Base-by-base conservation (phyloP, 1,140 invertebrate species). In the Apis cerana region DNA sequence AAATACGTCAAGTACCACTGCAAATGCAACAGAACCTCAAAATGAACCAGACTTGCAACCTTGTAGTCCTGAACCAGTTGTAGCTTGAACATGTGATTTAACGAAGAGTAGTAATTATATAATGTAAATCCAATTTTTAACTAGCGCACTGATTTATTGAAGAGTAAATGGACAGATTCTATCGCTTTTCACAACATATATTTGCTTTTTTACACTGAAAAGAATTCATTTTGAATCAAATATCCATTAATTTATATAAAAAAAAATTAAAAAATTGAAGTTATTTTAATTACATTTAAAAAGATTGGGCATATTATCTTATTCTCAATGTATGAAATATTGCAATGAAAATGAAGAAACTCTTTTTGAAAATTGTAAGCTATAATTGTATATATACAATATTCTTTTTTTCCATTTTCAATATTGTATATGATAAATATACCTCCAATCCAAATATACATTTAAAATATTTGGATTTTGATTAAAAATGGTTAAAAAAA, bases 31-130 rank as follows among this genome's bases (percentile, higher is more conserved):
- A 4, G 93, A 93, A 23, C 87, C 92, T 17, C 93, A 93, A 61
- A 91, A 89, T 62, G 93, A 94, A 65, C 90, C 93, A 12, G 93
- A 94, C 50, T 81, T 94, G 21, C 91, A 93, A 43, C 89, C 93
- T 10, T 94, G 93, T 83, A 94, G 92, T 79, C 92, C 93, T n/a
- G 93, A 94, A 59, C 93, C 93, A 10, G 93, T 94, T 10, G 93
- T 94, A 56, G 93, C 93, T 91, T 94, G 91, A 92, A 88, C 43
- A 58, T 58, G 74, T 84, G 64, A 27, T 27, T 56, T 75, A 54
- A 72, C 12, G 23, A 80, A 72, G 71, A 80, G n/a, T 86, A 80
- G 61, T 84, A 80, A 62, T 80, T 68, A 33, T 80, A 67, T 80
- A 80, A 80, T 23, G 58, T 43, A 82, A 76, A 76, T 71, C 69